A percentile compares a stretch with the other conserved stretches of the same genome.
Evolutionary conservation across 2,797 vertebrate species (phyloP).

Genomic region (Gambusia yucatana): DNA sequence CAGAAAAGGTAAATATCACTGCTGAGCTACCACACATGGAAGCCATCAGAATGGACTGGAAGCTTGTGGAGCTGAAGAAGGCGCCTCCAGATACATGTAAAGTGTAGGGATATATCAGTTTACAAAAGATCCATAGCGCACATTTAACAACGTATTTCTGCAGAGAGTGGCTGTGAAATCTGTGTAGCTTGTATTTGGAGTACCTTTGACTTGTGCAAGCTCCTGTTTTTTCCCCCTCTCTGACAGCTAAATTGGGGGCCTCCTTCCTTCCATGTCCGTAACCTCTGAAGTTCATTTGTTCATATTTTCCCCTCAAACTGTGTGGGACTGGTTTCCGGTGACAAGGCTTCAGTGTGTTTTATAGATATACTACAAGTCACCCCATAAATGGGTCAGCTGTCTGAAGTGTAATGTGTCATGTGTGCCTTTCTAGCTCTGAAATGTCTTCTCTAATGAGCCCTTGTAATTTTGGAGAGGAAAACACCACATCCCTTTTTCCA

Average conservation of each 20-base stretch:
- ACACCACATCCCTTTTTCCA: slow-evolving; percentile 82
- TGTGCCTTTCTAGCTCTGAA: slow-evolving; percentile 77
- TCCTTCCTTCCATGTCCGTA: slow-evolving; percentile 43
- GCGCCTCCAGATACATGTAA: slow-evolving; percentile 54
- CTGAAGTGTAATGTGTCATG: slow-evolving; percentile 83
- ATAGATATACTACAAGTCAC: slow-evolving; percentile 81
- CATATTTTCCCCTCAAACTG: slow-evolving; percentile 76
- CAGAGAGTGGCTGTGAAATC: slow-evolving; percentile 46
- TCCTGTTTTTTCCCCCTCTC: slow-evolving; percentile 62
- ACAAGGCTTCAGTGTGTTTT: slow-evolving; percentile 74
- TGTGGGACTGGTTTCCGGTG: slow-evolving; percentile 60
- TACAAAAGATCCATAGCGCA: slow-evolving; percentile 25
- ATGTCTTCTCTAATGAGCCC: slow-evolving; percentile 83
- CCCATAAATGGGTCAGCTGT: slow-evolving; percentile 82
- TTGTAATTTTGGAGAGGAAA: slow-evolving; percentile 82
- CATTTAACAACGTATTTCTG: slow-evolving; percentile 40
- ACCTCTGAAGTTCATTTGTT: slow-evolving; percentile 76
- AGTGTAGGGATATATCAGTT: slow-evolving; percentile 31
- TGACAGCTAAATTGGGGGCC: slow-evolving; percentile 61
- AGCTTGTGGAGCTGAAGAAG: slow-evolving; percentile 57
- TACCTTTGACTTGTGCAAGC: slow-evolving; percentile 62
- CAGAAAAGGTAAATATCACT: slow-evolving; percentile 64
- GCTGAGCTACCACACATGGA: slow-evolving; percentile 70
- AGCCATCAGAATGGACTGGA: slow-evolving; percentile 65
- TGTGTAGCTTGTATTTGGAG: slow-evolving; percentile 50